These are phyloP conservation scores for Notechis scutatus DNA, from an alignment of 2,113 vertebrate species.

Conservation along the genomic window DNA sequence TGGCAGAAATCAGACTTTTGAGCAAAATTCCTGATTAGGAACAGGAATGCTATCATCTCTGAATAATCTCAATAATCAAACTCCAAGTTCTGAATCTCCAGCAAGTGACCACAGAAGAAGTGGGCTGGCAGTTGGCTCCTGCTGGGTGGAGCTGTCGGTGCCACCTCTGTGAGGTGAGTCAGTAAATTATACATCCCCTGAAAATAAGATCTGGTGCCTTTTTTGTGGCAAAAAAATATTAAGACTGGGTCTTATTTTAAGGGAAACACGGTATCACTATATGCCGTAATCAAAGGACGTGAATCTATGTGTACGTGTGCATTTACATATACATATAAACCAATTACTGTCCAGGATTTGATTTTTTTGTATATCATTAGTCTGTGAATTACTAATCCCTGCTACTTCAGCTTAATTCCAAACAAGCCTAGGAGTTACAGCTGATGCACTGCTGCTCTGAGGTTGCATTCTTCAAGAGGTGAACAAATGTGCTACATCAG, in stretches of 20 bases:
- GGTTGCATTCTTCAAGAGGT: not conserved
- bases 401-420: not conserved
- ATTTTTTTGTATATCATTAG: not conserved
- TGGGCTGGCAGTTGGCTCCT: too few species aligned
- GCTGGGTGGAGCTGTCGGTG: too few species aligned
- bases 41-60: not conserved
- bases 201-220: too few species aligned
- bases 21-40: not conserved
- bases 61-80: not conserved
- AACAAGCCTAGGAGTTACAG: not conserved
- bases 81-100: not conserved
- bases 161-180: too few species aligned
- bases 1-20: not conserved
- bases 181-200: too few species aligned
- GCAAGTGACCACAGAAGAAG: too few species aligned
- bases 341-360: not conserved
- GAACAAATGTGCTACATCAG: not conserved
- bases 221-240: too few species aligned
- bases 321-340: not conserved
- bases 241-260: too few species aligned
- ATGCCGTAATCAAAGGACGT: not conserved
- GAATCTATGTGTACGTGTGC: not conserved
- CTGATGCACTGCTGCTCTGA: not conserved
- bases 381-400: not conserved
- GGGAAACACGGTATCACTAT: not conserved